Evolutionary conservation across 2,888 invertebrate species (phyloP).

Genomic region (Molorchus minor): DNA sequence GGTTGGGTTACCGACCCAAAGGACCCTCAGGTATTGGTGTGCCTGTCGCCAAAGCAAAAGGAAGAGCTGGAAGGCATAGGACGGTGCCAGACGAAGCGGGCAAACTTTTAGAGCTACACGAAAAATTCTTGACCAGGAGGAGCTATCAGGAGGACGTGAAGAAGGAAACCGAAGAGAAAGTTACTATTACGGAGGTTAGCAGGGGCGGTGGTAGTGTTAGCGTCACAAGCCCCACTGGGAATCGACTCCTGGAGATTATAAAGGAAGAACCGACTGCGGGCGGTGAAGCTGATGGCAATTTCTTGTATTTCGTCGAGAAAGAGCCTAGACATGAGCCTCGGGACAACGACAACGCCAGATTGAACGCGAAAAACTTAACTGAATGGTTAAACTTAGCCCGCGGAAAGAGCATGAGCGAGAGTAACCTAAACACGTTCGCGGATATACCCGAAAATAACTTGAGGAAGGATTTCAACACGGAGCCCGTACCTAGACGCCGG

Average conservation of each 20-base stretch:
- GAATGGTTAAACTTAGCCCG: conserved; percentile 66
- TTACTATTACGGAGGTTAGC: conserved; percentile 28
- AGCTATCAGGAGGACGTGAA: conserved; percentile 46
- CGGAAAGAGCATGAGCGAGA: conserved; percentile 54
- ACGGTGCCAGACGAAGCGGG: conserved; percentile 68
- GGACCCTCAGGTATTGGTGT: conserved; percentile 71
- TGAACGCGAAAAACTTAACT: conserved; percentile 60
- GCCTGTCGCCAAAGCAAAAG: conserved; percentile 78
- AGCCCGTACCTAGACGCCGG: conserved; percentile 54
- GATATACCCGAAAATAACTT: conserved; percentile 46
- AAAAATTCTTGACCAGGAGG: conserved; percentile 72
- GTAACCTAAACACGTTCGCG: conserved; percentile 42
- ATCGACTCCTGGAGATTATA: conserved; percentile 71
- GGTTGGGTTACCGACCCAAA: conserved; percentile 68
- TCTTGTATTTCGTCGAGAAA: conserved; percentile 38
- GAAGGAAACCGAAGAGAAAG: conserved; percentile 27
- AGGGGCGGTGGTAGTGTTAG: conserved; percentile 19
- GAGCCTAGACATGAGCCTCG: conserved; percentile 31
- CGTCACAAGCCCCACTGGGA: conserved; percentile 55
- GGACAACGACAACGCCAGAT: conserved; percentile 43
- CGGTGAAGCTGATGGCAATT: conserved; percentile 30
- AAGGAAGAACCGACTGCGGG: conserved; percentile 59
- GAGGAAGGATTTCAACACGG: conserved; percentile 35
- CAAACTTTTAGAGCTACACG: conserved; percentile 74
- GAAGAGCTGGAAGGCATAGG: conserved; percentile 68